Evolutionary conservation across 2,797 vertebrate genomes (phyloP).

Genomic region (Eidolon dupreanum): DNA sequence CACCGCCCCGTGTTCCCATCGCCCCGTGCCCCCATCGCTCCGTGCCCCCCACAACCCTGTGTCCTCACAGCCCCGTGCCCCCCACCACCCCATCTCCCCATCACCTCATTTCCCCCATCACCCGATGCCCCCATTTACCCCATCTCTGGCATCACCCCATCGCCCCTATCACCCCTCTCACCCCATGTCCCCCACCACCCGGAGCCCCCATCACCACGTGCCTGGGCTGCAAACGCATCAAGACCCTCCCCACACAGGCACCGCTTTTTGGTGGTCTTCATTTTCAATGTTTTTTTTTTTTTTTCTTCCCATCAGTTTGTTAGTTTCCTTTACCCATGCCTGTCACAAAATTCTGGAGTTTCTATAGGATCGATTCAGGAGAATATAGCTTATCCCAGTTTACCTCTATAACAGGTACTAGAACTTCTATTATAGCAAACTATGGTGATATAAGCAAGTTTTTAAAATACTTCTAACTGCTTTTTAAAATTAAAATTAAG

Average conservation of each 20-base stretch:
- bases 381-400: too few species aligned
- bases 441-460: too few species aligned
- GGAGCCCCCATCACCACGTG: fast-evolving
- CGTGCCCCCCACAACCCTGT: too few species aligned
- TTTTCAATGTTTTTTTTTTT: background rate
- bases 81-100: too few species aligned
- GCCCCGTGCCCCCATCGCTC: too few species aligned
- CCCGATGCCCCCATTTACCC: too few species aligned
- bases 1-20: too few species aligned
- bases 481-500: background rate
- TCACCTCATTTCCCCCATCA: too few species aligned
- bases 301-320: background rate
- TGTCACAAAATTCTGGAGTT: background rate
- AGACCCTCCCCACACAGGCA: background rate
- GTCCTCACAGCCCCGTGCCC: too few species aligned
- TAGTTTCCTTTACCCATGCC: background rate
- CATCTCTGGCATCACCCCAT: too few species aligned
- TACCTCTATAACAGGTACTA: background rate
- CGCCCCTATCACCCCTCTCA: too few species aligned
- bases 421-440: background rate
- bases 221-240: fast-evolving
- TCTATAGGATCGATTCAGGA: background rate
- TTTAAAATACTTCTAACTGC: background rate
- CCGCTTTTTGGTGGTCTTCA: background rate
- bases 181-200: too few species aligned